Conservation (phyloP, 1,140 invertebrate genomes). For the Bicyclus anynana region DNA sequence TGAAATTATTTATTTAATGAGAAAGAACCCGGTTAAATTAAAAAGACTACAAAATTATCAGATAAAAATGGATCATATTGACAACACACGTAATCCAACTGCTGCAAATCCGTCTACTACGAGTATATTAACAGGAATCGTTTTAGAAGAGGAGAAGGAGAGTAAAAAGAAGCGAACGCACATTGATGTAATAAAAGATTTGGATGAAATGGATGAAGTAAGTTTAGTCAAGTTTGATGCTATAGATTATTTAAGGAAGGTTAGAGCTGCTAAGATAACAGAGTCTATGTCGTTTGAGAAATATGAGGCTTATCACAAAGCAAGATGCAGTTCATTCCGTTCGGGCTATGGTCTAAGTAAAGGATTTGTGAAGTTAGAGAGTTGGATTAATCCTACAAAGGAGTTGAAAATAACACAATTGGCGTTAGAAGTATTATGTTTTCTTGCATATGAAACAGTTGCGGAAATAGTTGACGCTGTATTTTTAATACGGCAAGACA, state of each 20-base stretch:
- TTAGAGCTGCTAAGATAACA: conserved; percentile 76
- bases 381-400: conserved; percentile 75
- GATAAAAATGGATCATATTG: conserved; percentile 56
- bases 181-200: conserved; percentile 74
- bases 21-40: conserved; percentile 77
- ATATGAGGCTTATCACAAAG: conserved; percentile 76
- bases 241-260: conserved; percentile 71
- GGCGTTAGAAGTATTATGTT: conserved; percentile 81
- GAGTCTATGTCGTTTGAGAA: conserved; percentile 75
- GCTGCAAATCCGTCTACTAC: conserved; percentile 20
- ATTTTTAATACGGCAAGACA: conserved; percentile 81
- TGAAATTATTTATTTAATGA: conserved; percentile 82
- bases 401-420: conserved; percentile 62
- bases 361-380: conserved; percentile 69
- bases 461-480: conserved; percentile 84
- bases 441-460: conserved; percentile 85
- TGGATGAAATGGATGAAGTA: conserved; percentile 79
- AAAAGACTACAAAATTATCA: conserved; percentile 64
- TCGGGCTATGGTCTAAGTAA: conserved; percentile 41
- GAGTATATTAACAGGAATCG: conserved; percentile 38
- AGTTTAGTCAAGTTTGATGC: conserved; percentile 74
- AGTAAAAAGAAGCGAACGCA: conserved; percentile 53
- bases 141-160: conserved; percentile 57
- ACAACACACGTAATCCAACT: conserved; percentile 40
- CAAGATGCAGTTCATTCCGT: conserved; percentile 69